Evolutionary conservation across 2,113 vertebrate genomes (phyloP), one percentile per base, ranked within the genome.

Genomic region (Cephalopholis sonnerati): DNA sequence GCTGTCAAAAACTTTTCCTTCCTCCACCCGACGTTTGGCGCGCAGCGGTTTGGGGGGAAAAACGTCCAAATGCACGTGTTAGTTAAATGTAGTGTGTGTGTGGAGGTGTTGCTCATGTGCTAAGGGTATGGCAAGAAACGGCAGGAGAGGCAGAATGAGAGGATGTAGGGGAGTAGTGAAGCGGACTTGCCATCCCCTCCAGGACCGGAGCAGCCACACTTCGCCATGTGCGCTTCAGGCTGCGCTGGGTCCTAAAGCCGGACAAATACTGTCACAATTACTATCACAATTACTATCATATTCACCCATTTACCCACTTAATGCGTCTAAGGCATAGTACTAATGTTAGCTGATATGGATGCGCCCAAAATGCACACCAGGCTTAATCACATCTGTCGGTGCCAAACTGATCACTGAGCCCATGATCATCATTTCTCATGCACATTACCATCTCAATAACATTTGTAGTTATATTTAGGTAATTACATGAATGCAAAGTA

Each of bases 1-100:
- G 88, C 81, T 86, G 86, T 93, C 85, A 90, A 36, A 93, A 93
- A 93, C 68, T 94, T 94, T 91, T 90, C 63, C 79, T 57, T 50
- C 44, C 62, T n/a, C 32, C 73, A 25, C 51, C 48, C 48, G 64
- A 53, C 68, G 29, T 44, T 27, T 54, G 44, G 25, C 62, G 15
- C 20, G 41, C 15, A 53, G 44, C 36, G 11, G 22, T 27, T 24
- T n/a, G 72, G 15, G 25, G 50, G 16, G 7, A 5, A 8, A 67
- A 24, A 57, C 53, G 36, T 7, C 8, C 55, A 65, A 15, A 76
- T 8, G 25, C 80, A 76, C 55, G 71, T 71, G 72, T 76, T 20
- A 2, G 50, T 13, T 61, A 3, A 15, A 10, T 50, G 41, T 9
- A 36, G 32, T 7, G 32, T 36, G 29, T 29, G 32, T 44, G 41